These are phyloP conservation scores for Bombyx mandarina DNA, from an alignment of 1,140 invertebrate genomes.

Conservation along the genomic window DNA sequence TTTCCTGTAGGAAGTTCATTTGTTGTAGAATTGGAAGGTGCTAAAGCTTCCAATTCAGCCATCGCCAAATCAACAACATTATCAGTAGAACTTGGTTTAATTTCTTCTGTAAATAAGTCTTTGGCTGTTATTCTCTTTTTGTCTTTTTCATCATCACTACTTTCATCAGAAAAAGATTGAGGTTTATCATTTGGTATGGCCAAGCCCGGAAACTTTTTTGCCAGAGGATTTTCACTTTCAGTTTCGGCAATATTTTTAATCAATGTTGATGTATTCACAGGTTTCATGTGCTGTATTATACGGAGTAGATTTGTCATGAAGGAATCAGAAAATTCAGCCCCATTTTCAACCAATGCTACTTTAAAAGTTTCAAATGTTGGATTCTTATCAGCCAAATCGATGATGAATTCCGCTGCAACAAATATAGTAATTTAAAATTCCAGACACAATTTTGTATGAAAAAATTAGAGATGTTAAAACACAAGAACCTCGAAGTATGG, in stretches of 20 bases:
- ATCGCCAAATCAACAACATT: constrained; percentile 86
- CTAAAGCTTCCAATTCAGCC: constrained; percentile 90
- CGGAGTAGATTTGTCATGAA: constrained; percentile 92
- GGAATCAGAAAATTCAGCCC: constrained; percentile 95
- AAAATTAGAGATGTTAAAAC: too few species aligned
- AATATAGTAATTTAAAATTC: constrained; percentile 5
- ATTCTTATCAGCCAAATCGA: constrained; percentile 92
- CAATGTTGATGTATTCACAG: constrained; percentile 38
- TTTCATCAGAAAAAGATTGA: constrained; percentile 58
- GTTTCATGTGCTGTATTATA: constrained; percentile 96
- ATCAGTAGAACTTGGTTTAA: constrained; percentile 40
- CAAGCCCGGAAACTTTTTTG: constrained; percentile 89
- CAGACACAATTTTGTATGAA: too few species aligned
- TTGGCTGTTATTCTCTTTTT: constrained; percentile 56
- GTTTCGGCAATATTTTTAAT: constrained; percentile 15
- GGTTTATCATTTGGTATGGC: constrained; percentile 89
- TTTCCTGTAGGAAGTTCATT: neutral
- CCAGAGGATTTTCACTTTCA: constrained; percentile 74
- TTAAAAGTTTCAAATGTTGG: constrained; percentile 90
- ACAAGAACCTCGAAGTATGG: too few species aligned
- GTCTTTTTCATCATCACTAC: constrained; percentile 49
- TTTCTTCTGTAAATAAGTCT: constrained; percentile 58
- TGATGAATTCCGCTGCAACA: constrained; percentile 95
- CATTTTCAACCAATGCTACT: constrained; percentile 89
- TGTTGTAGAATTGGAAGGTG: constrained; percentile 70